Evolutionary conservation across 2,888 invertebrate species (phyloP).

Genomic region (Polymixis lichenea): DNA sequence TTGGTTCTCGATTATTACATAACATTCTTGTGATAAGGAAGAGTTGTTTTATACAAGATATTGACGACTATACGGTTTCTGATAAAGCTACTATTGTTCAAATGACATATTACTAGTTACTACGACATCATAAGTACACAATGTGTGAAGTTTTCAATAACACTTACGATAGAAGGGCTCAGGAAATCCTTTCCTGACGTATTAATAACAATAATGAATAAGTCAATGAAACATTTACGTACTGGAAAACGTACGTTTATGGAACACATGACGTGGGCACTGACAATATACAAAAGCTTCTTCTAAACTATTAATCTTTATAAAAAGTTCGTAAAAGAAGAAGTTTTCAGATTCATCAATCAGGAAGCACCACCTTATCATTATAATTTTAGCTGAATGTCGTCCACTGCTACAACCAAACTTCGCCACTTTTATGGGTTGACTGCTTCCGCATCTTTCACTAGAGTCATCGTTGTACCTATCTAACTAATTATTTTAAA

Average conservation of each 20-base stretch:
- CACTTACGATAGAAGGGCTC: neutral
- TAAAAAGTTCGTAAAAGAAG: neutral
- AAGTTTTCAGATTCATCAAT: neutral
- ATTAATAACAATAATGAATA: constrained; percentile 5
- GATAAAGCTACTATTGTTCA: neutral
- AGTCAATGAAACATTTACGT: neutral
- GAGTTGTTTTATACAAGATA: neutral
- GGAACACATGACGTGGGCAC: neutral
- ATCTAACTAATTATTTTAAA: neutral
- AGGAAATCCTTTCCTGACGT: constrained; percentile 25
- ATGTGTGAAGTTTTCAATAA: constrained; percentile 12
- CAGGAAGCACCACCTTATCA: neutral
- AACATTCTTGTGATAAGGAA: neutral
- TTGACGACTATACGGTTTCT: neutral
- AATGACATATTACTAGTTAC: constrained; percentile 5
- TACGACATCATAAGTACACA: constrained; percentile 7
- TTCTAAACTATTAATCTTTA: no score
- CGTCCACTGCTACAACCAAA: neutral
- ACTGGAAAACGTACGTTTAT: neutral
- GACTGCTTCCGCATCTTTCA: neutral
- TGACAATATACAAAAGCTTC: no score
- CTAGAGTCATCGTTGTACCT: no score
- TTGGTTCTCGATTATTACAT: neutral
- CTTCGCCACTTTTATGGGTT: neutral
- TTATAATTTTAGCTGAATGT: neutral